A percentile compares a stretch with the other conserved stretches of the same genome.
These are phyloP conservation scores for Habrosyne pyritoides DNA, from an alignment of 2,888 invertebrate species.

Conservation along the genomic window DNA sequence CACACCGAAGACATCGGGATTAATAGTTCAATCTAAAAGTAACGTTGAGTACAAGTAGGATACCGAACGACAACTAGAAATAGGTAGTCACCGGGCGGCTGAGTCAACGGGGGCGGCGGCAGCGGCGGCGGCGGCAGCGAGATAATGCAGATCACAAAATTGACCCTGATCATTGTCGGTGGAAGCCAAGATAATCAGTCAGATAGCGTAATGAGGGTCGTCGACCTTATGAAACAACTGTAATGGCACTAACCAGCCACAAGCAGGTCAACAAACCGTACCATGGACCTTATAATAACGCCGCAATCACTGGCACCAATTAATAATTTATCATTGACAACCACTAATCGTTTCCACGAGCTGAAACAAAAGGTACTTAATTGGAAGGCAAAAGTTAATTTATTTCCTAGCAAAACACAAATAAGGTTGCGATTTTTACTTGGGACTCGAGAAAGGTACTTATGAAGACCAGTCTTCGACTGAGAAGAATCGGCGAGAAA, in stretches of 20 bases:
- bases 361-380: not conserved
- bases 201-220: slow-evolving; percentile 37
- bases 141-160: slow-evolving; percentile 19
- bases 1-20: not conserved
- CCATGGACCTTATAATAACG: slow-evolving; percentile 17
- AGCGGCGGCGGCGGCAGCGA: slow-evolving; percentile 13
- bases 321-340: slow-evolving; percentile 1
- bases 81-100: slow-evolving; percentile 12
- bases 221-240: slow-evolving; percentile 13
- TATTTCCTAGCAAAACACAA: no score
- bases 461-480: no score
- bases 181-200: slow-evolving; percentile 29
- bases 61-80: not conserved
- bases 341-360: not conserved
- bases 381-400: not conserved
- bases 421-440: no score
- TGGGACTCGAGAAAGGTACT: no score
- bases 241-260: slow-evolving; percentile 8
- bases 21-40: not conserved
- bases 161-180: slow-evolving; percentile 42
- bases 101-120: slow-evolving; percentile 14
- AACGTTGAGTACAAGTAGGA: not conserved
- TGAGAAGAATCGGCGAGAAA: no score
- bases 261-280: slow-evolving; percentile 33
- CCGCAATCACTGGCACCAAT: not conserved